Percentiles rank a stretch among this genome's conserved stretches.
phyloP scores from a whole-genome alignment of 2,113 vertebrate genomes.

The Rhinichthys klamathensis region DNA sequence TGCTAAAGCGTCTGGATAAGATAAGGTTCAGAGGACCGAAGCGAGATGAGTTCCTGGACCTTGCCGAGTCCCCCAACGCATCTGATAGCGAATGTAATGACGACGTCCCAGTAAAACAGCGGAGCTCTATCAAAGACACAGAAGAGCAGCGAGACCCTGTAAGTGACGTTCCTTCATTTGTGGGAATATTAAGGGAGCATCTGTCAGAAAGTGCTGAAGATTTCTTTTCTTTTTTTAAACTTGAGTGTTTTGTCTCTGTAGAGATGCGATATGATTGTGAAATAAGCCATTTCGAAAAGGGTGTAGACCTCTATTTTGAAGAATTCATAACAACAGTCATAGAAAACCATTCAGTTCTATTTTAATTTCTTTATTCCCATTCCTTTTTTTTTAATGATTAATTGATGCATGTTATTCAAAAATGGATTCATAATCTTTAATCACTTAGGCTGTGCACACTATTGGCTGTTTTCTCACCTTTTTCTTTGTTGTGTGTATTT shows the following conservation, averaged over 20 bases:
- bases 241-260: background rate
- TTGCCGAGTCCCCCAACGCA: conserved; percentile 90
- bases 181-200: background rate
- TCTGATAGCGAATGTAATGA: conserved; percentile 93
- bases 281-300: background rate
- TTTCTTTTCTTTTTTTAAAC: background rate
- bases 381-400: no score
- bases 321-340: background rate
- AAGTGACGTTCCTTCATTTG: conserved; percentile 59
- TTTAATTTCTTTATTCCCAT: no score
- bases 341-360: background rate
- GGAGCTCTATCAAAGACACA: conserved; percentile 74
- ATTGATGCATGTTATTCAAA: no score
- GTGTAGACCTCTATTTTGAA: background rate
- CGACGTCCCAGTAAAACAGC: conserved; percentile 80
- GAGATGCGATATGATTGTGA: background rate
- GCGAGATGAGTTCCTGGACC: conserved; percentile 92
- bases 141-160: conserved; percentile 89
- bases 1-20: conserved; percentile 93
- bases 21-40: conserved; percentile 96
- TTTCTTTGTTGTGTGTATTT: no score
- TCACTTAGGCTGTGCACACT: no score
- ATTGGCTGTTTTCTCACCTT: no score
- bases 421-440: no score
- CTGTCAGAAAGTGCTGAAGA: conserved; percentile 14